Conservation (phyloP, 64 coral and sea anemone genomes). For the Porites lutea region DNA sequence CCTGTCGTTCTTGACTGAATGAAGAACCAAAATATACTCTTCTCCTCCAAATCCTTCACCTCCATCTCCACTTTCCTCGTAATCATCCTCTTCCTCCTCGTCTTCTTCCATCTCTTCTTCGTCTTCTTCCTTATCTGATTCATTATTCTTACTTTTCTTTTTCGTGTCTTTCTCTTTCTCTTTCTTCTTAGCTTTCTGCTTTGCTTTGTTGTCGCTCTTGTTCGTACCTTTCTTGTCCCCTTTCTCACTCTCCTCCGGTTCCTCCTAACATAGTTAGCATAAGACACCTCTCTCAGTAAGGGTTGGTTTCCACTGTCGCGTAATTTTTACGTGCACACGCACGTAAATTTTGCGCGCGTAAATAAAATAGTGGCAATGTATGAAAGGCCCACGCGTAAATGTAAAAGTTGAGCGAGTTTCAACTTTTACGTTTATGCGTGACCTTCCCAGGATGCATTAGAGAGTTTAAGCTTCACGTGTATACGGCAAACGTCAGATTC, state of each 20-base stretch:
- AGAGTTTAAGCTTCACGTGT: too few species aligned
- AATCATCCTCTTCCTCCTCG: neutral
- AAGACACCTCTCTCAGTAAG: too few species aligned
- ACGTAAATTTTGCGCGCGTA: too few species aligned
- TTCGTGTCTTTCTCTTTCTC: slow-evolving; percentile 45
- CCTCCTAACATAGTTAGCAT: neutral
- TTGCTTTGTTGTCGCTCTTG: neutral
- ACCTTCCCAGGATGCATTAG: too few species aligned
- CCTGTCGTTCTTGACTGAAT: slow-evolving; percentile 67
- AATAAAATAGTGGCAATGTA: too few species aligned
- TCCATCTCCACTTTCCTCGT: slow-evolving; percentile 49
- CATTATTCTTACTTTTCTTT: slow-evolving; percentile 36
- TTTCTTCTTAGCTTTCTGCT: neutral
- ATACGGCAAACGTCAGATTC: too few species aligned
- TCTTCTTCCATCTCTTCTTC: slow-evolving; percentile 25
- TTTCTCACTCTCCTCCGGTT: slow-evolving; percentile 42
- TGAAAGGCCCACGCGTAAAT: too few species aligned
- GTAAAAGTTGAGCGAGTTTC: too few species aligned
- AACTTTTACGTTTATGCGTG: too few species aligned
- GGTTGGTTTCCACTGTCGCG: too few species aligned
- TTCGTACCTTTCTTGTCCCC: slow-evolving; percentile 3
- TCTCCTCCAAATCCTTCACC: slow-evolving; percentile 23
- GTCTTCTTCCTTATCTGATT: neutral
- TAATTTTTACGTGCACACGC: too few species aligned
- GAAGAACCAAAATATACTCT: slow-evolving; percentile 38